These are phyloP conservation scores for Scolanthus callimorphus DNA, from an alignment of 92 coral and sea anemone species.

Conservation along the genomic window DNA sequence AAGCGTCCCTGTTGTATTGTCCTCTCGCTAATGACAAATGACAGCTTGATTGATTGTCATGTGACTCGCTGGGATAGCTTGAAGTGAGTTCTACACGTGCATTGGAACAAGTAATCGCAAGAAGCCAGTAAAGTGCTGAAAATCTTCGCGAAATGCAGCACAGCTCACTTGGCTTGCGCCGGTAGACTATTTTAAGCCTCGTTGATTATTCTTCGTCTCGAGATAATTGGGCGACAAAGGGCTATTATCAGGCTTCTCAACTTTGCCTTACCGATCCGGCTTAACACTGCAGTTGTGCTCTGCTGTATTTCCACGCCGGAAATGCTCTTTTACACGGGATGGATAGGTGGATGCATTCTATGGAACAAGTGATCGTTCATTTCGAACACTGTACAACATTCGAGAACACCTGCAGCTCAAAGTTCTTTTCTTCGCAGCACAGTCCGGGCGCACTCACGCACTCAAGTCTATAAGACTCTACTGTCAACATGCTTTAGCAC, in stretches of 20 bases:
- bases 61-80: constrained; percentile 48
- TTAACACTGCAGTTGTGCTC: too few species aligned
- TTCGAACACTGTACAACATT: too few species aligned
- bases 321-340: too few species aligned
- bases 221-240: constrained; percentile 89
- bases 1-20: constrained; percentile 79
- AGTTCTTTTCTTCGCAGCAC: too few species aligned
- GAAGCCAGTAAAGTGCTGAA: neutral
- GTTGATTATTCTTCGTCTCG: constrained; percentile 52
- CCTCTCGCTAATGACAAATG: constrained; percentile 92
- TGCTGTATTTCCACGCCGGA: too few species aligned
- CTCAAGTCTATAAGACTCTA: neutral
- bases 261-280: neutral
- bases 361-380: neutral
- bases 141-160: neutral
- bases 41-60: constrained; percentile 99
- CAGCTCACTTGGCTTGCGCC: constrained; percentile 1
- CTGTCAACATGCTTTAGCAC: neutral
- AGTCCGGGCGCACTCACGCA: too few species aligned
- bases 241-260: constrained; percentile 39
- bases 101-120: constrained; percentile 16
- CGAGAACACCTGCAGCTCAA: too few species aligned
- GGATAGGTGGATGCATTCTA: neutral
- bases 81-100: constrained; percentile 55
- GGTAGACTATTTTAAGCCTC: constrained; percentile 40